Conservation (phyloP, 2,797 vertebrate genomes). For the Carapus acus region DNA sequence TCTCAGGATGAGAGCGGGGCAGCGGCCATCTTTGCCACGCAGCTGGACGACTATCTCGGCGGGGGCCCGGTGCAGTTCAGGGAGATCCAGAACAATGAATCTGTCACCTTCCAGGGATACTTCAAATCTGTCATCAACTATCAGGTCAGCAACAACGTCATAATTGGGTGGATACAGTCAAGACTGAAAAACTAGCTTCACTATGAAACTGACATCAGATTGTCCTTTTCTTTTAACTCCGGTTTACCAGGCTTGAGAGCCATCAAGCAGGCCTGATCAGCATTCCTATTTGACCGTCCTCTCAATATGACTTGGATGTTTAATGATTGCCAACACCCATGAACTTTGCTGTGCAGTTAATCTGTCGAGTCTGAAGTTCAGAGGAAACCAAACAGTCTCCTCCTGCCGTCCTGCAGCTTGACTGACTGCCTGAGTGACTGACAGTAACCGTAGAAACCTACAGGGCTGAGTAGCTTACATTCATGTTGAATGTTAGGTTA, state of each 20-base stretch:
- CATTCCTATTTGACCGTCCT: neutral
- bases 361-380: conserved; percentile 52
- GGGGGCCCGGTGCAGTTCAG: conserved; percentile 86
- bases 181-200: no score
- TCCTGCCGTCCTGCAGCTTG: conserved; percentile 5
- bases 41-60: conserved; percentile 90
- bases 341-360: conserved; percentile 31
- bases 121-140: conserved; percentile 95
- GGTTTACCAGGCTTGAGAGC: no score
- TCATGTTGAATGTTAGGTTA: no score
- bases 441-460: conserved; percentile 18
- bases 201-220: no score
- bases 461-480: no score
- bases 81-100: conserved; percentile 85
- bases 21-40: conserved; percentile 87
- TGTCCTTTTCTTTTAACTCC: no score
- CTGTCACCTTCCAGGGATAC: conserved; percentile 83
- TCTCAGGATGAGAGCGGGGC: conserved; percentile 92
- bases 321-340: conserved; percentile 53
- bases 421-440: conserved; percentile 4
- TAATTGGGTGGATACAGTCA: neutral
- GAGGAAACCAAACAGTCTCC: conserved; percentile 2
- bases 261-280: neutral
- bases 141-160: conserved; percentile 70
- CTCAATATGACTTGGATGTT: conserved; percentile 25